These are phyloP conservation scores for Lates calcarifer DNA, from an alignment of 2,113 vertebrate species.

Conservation along the genomic window DNA sequence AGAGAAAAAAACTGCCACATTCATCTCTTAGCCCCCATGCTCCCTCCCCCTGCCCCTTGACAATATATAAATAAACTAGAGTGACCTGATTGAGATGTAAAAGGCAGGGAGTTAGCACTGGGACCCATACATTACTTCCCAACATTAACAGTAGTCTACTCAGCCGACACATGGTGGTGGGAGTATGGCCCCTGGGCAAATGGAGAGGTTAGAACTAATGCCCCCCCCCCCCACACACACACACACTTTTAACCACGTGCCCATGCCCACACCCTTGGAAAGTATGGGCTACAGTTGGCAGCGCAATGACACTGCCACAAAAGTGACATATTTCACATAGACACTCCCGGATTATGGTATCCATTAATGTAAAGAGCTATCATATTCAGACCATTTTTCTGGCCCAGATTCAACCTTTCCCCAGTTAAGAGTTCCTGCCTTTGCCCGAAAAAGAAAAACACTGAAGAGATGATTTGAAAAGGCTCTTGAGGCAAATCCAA, in stretches of 20 bases:
- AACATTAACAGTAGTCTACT: slow-evolving; percentile 83
- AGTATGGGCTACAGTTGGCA: slow-evolving; percentile 58
- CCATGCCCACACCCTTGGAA: slow-evolving; percentile 65
- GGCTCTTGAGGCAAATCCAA: slow-evolving; percentile 8
- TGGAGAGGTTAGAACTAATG: slow-evolving; percentile 77
- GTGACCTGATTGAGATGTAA: slow-evolving; percentile 86
- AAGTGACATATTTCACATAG: slow-evolving; percentile 52
- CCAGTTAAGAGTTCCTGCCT: not conserved
- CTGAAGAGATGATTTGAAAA: not conserved
- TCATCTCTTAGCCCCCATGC: slow-evolving; percentile 69
- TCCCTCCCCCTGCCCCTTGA: slow-evolving; percentile 64
- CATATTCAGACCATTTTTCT: slow-evolving; percentile 36
- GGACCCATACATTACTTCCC: slow-evolving; percentile 80
- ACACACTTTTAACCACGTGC: slow-evolving; percentile 52
- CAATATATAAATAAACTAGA: slow-evolving; percentile 86
- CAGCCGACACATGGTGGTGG: slow-evolving; percentile 74
- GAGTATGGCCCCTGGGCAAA: slow-evolving; percentile 65
- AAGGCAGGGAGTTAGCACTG: slow-evolving; percentile 82
- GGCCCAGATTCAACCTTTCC: slow-evolving; percentile 24
- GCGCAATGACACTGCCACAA: slow-evolving; percentile 31
- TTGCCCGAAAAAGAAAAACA: slow-evolving; percentile 34
- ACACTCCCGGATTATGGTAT: slow-evolving; percentile 41
- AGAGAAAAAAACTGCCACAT: slow-evolving; percentile 72
- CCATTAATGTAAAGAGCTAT: slow-evolving; percentile 63
- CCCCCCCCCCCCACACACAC: slow-evolving; percentile 64